These are phyloP conservation scores for Sphenopsis melanotis DNA, from an alignment of 2,797 vertebrate species.

Conservation along the genomic window DNA sequence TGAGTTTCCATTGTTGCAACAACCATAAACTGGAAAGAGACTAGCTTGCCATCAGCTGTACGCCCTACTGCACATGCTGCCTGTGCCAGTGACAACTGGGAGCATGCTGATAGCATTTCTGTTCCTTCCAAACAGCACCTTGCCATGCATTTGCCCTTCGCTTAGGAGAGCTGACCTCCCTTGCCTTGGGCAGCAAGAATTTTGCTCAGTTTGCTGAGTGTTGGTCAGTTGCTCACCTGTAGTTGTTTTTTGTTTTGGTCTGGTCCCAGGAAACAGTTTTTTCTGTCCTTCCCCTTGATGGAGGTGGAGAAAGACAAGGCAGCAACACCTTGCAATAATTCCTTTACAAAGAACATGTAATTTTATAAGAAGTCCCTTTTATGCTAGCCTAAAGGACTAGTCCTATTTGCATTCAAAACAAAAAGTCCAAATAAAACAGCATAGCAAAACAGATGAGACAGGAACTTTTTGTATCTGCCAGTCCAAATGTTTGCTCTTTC, in stretches of 20 bases:
- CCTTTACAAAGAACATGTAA: not conserved
- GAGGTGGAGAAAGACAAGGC: not conserved
- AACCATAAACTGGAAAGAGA: not conserved
- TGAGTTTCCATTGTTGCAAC: not conserved
- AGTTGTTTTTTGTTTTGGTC: not conserved
- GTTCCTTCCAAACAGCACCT: not conserved
- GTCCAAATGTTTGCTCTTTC: not conserved
- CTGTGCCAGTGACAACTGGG: not conserved
- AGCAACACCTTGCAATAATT: not conserved
- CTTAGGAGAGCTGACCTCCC: not conserved
- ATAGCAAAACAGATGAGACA: not conserved
- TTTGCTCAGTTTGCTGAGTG: not conserved
- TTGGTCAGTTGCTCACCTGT: not conserved
- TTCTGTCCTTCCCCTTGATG: not conserved
- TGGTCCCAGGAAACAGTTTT: not conserved
- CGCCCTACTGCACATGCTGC: rapidly evolving
- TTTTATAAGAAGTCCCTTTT: not conserved
- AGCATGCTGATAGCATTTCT: not conserved
- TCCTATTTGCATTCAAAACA: not conserved
- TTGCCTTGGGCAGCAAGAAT: not conserved
- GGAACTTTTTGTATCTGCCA: not conserved
- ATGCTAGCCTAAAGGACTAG: not conserved
- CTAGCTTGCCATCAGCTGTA: not conserved
- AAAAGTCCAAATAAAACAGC: not conserved
- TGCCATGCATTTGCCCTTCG: not conserved